These are phyloP conservation scores for Montipora efflorescens DNA, from an alignment of 64 coral and sea anemone genomes.

Conservation along the genomic window DNA sequence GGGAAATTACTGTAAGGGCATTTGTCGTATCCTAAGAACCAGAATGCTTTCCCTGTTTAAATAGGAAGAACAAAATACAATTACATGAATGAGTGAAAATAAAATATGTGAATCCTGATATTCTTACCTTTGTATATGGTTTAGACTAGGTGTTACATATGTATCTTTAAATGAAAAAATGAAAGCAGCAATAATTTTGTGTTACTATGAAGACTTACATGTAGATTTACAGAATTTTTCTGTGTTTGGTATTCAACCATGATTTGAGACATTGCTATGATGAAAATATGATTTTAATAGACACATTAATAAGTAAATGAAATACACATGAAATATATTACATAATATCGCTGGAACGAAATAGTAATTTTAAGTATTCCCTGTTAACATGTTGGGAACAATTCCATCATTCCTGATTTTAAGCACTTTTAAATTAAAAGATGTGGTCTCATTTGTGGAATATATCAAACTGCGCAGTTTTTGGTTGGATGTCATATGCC, in stretches of 20 bases:
- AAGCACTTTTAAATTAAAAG: not conserved
- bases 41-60: conserved; percentile 22
- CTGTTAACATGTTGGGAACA: not conserved
- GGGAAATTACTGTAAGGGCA: not conserved
- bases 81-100: not conserved
- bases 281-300: too few relatives aligned
- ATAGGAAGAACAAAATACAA: not conserved
- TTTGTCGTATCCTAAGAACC: conserved; percentile 14
- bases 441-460: not conserved
- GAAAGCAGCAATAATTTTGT: not conserved
- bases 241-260: too few relatives aligned
- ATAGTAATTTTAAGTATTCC: too few relatives aligned
- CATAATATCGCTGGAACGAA: too few relatives aligned
- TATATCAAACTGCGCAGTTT: not conserved
- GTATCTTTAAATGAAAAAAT: too few relatives aligned
- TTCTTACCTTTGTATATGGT: too few relatives aligned
- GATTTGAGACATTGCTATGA: too few relatives aligned
- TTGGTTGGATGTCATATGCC: not conserved
- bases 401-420: not conserved
- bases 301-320: too few relatives aligned
- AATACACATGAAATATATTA: too few relatives aligned
- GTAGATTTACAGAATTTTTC: too few relatives aligned
- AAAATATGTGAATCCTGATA: not conserved
- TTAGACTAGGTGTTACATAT: too few relatives aligned
- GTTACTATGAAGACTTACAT: not conserved